Base-by-base conservation (phyloP, 2,113 vertebrate species). In the Turnix velox region DNA sequence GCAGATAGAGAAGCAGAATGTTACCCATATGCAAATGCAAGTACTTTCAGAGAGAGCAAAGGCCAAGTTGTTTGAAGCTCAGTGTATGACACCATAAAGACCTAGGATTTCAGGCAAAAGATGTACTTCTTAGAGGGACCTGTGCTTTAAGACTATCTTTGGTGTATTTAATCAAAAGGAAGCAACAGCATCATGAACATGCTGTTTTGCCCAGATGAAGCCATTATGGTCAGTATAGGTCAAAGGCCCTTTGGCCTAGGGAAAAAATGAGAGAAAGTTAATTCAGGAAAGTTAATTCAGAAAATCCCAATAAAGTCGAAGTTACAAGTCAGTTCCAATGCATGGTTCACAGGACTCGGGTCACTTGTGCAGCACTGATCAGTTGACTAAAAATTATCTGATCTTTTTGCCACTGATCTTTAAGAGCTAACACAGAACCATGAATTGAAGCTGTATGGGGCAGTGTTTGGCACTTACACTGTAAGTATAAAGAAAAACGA, bases 401-500 rank as follows among this genome's bases (percentile, higher is more conserved):
- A 49, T 58, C 31, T 69, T 89, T 84, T 81, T 82, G 77, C 42
- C 24, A 68, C 86, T 88, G 87, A 93, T 71, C 74, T 92, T 91
- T 89, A 74, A 88, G 7, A 88, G 12, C 30, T 65, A n/a, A 68
- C 54, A 80, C 80, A 95, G 61, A 86, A 78, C 69, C 62, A 68
- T 24, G 79, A 92, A 94, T 84, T 95, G 92, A 94, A 93, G 35
- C 66, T 73, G 49, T 79, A 49, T 80, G 85, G 79, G 72, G 54
- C 71, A 63, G 18, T 52, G 67, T 85, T 92, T 90, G 79, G 59
- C 82, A 80, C 78, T 90, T 88, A 77, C 42, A 46, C 61, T 35
- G 30, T 82, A 87, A 57, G 46, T 88, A 88, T 84, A 93, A 93
- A 92, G 84, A 91, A 92, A 95, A 90, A 62, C 57, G 22, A 91